Percentiles rank a stretch among this genome's conserved stretches.
phyloP scores from a whole-genome alignment of 2,888 invertebrate genomes.

The Venustoraphidia nigricollis region DNA sequence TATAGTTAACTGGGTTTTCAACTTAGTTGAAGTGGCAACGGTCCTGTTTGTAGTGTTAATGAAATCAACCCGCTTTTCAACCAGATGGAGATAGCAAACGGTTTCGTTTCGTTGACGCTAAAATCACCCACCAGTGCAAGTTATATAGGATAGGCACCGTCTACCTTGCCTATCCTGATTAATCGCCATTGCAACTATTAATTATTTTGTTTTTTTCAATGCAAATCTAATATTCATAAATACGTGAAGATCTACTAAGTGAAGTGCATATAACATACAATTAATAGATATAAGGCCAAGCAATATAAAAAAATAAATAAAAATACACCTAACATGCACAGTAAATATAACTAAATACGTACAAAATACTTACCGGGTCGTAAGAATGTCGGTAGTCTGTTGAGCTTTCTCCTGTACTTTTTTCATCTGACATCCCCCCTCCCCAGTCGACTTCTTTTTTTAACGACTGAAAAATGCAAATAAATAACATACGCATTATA shows the following conservation, averaged over 20 bases:
- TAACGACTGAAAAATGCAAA: constrained; percentile 50
- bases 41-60: too few species aligned
- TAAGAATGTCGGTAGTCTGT: constrained; percentile 68
- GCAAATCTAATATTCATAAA: background rate
- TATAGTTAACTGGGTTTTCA: too few species aligned
- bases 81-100: too few species aligned
- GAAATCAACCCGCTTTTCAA: too few species aligned
- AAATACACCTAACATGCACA: constrained; percentile 2
- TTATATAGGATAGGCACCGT: too few species aligned
- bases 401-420: constrained; percentile 57
- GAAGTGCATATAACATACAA: background rate
- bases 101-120: too few species aligned
- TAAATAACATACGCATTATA: constrained; percentile 8
- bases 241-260: background rate
- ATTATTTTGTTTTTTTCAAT: background rate
- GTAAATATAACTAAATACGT: constrained; percentile 5
- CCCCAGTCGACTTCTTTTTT: constrained; percentile 85
- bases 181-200: too few species aligned
- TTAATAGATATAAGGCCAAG: background rate
- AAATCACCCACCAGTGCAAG: too few species aligned
- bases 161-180: too few species aligned
- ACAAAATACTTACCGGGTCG: constrained; percentile 56
- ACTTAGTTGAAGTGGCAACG: too few species aligned
- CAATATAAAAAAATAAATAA: background rate
- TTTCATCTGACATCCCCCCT: constrained; percentile 56